Evolutionary conservation across 2,113 vertebrate genomes (phyloP).

Genomic region (Casuarius casuarius): DNA sequence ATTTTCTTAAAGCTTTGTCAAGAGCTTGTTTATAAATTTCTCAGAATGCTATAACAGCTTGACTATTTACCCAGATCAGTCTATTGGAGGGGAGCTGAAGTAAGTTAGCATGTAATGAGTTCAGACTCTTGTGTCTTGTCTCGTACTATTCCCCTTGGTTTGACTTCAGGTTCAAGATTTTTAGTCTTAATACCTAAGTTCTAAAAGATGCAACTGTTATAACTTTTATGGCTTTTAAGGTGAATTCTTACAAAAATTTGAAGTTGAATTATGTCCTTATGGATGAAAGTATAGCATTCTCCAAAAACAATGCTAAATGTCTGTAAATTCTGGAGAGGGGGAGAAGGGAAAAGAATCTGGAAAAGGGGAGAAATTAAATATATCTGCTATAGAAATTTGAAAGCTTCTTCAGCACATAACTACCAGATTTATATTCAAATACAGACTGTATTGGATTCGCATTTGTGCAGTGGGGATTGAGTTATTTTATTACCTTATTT

Average conservation of each 20-base stretch:
- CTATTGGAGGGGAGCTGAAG: not conserved
- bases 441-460: not conserved
- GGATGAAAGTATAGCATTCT: not conserved
- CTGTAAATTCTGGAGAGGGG: not conserved
- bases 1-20: constrained; percentile 19
- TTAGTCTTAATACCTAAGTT: not conserved
- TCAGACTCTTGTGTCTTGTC: not conserved
- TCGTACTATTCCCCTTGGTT: not conserved
- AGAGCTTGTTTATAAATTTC: not conserved
- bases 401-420: not conserved
- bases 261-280: not conserved
- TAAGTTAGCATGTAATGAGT: not conserved
- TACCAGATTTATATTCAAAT: not conserved
- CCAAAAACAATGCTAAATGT: not conserved
- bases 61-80: not conserved
- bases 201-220: not conserved
- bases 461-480: not conserved
- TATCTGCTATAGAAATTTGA: not conserved
- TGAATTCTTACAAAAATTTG: not conserved
- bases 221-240: not conserved
- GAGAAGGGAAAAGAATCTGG: no score
- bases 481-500: not conserved
- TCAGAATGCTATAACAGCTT: not conserved
- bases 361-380: not conserved
- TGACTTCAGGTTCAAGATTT: not conserved